Base-by-base conservation (phyloP, 2,797 vertebrate genomes). In the Pantherophis alleghaniensis region DNA sequence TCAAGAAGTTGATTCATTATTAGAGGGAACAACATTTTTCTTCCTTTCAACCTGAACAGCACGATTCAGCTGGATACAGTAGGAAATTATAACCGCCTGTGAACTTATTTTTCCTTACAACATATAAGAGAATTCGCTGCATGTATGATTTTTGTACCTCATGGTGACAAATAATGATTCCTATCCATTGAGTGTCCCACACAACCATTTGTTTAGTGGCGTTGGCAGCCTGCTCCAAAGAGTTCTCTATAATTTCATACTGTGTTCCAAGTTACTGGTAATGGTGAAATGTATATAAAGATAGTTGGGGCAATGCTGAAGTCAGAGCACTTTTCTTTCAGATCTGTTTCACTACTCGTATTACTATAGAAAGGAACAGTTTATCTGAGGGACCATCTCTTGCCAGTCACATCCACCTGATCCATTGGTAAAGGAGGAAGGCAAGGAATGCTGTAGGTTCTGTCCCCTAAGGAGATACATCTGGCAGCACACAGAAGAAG, bases 281-380 rank as follows among this genome's bases (percentile, higher is more conserved):
- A 32, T 24, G 86, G 55, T 53, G 91, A 86, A 93, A 91, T 47
- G 0, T 24, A 51, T 24, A 93, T 74, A 5, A n/a, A 63, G 66
- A 66, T 42, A 91, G 66, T 90, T 0, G 37, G 90, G 0, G 94
- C 90, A 94, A 87, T 90, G 92, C 74, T 28, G 37, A 93, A 10
- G 91, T 0, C 28, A 92, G 88, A 69, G 92, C 28, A 87, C 93
- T 90, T 83, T 86, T 93, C 93, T 92, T 79, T 79, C 91, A 93
- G 93, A 83, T 86, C 42, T 83, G 90, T 93, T 95, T 94, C 93
- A 95, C 74, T 96, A 91, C 42, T 42, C 87, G 11, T 63, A 92
- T 83, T 92, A 94, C 3, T 51, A 79, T 87, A 93, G 53, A 74
- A 69, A 69, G 63, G 13, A 32, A 13, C 28, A 69, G 32, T 74